Base-by-base conservation (phyloP, 2,113 vertebrate genomes). In the Gulo gulo region DNA sequence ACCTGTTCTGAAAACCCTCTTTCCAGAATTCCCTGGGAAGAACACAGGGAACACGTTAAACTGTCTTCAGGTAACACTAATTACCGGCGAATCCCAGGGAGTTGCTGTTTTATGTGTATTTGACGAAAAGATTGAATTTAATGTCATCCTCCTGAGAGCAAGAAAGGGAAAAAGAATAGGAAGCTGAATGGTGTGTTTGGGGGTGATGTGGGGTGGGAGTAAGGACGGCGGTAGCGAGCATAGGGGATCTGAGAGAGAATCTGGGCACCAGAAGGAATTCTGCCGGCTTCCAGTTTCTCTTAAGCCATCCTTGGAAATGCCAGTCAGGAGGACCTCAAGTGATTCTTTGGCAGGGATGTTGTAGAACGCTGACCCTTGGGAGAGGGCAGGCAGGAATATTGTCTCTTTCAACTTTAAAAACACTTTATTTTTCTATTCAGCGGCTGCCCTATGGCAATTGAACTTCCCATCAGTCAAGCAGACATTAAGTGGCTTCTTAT, bases 401-500 rank as follows among this genome's bases (percentile, higher is more conserved):
- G 26, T 45, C 73, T 92, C 65, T 65, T 81, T 88, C 79, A 31
- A 90, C 93, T 89, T 93, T 59, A 34, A 69, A 94, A 85, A 88
- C 34, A 36, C 50, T 91, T 55, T 78, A 18, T 21, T 91, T 91
- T 93, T 88, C 78, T 55, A n/a, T 34, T 85, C 59, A 42, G 63
- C 86, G 52, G 23, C 76, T 47, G 55, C 79, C 59, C 79, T 59
- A 34, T 15, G 91, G 73, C 45, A 69, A 26, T n/a, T 78, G 57
- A 91, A 96, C 52, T 74, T 23, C 59, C 82, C 59, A 91, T 88
- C 89, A 52, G 88, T 94, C 81, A 96, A 78, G 50, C 1, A 59
- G 92, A 91, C 81, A 50, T 50, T 93, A 91, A 93, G 63, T 93
- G 95, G 52, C 71, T 95, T 85, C 79, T 94, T 95, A 52, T 16